A percentile compares a stretch with the other conserved stretches of the same genome.
These are phyloP conservation scores for Anarhynchus alexandrinus DNA, from an alignment of 2,113 vertebrate genomes.

Conservation along the genomic window DNA sequence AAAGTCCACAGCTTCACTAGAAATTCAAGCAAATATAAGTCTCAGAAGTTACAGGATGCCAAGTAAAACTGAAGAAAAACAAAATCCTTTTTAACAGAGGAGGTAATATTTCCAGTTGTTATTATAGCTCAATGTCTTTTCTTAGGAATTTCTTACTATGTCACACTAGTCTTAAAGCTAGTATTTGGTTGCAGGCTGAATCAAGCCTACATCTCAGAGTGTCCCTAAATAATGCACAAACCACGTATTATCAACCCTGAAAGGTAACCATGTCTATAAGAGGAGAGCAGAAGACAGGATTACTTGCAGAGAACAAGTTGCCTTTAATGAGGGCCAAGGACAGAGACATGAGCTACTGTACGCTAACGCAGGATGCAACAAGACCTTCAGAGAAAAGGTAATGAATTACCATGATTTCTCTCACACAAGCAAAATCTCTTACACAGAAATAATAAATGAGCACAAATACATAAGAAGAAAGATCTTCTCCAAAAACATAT, in stretches of 20 bases:
- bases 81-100: neutral
- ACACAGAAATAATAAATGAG: neutral
- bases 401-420: neutral
- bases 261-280: neutral
- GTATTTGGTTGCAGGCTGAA: neutral
- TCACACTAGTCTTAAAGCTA: neutral
- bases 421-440: neutral
- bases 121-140: neutral
- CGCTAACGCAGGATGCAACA: accelerated
- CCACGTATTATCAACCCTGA: neutral
- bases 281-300: neutral
- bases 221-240: neutral
- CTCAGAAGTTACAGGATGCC: neutral
- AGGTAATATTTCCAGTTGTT: neutral
- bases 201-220: neutral
- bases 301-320: neutral
- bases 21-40: neutral
- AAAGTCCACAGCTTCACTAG: neutral
- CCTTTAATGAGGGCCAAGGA: neutral
- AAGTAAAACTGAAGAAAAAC: neutral
- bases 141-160: neutral
- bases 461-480: neutral
- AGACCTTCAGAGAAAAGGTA: neutral
- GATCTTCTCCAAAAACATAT: neutral
- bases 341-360: neutral